phyloP scores from a whole-genome alignment of 2,113 vertebrate genomes.

The Rousettus leschenaultii region DNA sequence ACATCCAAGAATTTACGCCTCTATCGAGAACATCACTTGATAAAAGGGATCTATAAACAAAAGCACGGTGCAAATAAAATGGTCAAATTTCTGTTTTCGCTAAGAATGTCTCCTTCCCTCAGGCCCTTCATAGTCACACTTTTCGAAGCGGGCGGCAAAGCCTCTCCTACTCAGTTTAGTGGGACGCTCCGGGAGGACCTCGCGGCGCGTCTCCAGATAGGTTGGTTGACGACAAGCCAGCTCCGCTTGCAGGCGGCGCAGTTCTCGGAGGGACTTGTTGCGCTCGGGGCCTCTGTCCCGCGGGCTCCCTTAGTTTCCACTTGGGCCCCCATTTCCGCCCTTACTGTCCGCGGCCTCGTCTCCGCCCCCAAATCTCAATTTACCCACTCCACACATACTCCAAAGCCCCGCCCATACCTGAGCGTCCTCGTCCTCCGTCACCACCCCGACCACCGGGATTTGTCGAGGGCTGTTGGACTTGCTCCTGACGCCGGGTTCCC shows the following conservation, averaged over 20 bases:
- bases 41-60: background rate
- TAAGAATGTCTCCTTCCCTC: background rate
- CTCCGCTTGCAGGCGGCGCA: background rate
- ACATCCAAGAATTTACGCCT: background rate
- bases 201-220: background rate
- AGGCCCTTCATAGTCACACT: background rate
- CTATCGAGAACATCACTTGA: background rate
- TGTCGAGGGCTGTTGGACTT: background rate
- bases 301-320: background rate
- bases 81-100: background rate
- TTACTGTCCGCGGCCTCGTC: background rate
- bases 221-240: constrained; percentile 14
- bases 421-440: constrained; percentile 3
- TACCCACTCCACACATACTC: too few species aligned
- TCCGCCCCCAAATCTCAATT: too few species aligned
- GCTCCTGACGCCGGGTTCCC: background rate
- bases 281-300: background rate
- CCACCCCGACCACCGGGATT: constrained; percentile 2
- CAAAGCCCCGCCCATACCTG: constrained; percentile 8
- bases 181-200: background rate
- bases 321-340: background rate
- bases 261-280: background rate
- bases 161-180: background rate
- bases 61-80: background rate
- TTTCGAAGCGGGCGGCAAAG: background rate